Evolutionary conservation across 1,140 invertebrate genomes (phyloP).

Genomic region (Ooceraea biroi): DNA sequence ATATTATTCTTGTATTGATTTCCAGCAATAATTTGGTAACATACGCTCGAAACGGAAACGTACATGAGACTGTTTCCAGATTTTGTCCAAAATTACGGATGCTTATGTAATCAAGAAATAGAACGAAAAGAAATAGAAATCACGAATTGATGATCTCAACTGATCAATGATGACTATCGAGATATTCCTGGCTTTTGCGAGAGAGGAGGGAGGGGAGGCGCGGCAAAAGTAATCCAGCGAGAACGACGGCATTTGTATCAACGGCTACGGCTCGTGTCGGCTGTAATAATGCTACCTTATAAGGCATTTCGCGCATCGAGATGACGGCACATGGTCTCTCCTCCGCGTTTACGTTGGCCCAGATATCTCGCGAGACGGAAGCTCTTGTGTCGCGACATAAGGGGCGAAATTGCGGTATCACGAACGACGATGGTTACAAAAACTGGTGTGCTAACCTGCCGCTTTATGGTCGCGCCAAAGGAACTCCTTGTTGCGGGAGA

Average conservation of each 20-base stretch:
- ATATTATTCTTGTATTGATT: not conserved
- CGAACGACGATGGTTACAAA: constrained; percentile 41
- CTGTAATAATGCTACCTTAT: constrained; percentile 56
- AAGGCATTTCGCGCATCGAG: constrained; percentile 59
- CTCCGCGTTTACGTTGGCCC: constrained; percentile 45
- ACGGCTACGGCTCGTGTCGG: not conserved
- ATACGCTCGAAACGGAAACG: not conserved
- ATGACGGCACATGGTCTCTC: constrained; percentile 41
- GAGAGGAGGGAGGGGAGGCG: not conserved
- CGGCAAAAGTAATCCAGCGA: constrained; percentile 5
- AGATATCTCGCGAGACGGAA: constrained; percentile 65
- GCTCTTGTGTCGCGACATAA: constrained; percentile 44
- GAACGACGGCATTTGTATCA: constrained; percentile 6
- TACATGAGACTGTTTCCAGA: not conserved
- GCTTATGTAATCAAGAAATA: not conserved
- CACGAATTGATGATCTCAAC: not conserved
- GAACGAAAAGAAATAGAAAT: not conserved
- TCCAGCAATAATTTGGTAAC: not conserved
- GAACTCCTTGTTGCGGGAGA: constrained; percentile 13
- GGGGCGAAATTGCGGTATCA: constrained; percentile 45
- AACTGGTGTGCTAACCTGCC: constrained; percentile 45
- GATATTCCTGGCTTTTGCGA: not conserved
- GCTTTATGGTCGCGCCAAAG: constrained; percentile 25
- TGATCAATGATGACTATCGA: not conserved
- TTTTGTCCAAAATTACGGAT: not conserved